Percentiles rank a stretch among this genome's conserved stretches.
Evolutionary conservation across 2,797 vertebrate genomes (phyloP).

Genomic region (Melanotaenia maccullochi): DNA sequence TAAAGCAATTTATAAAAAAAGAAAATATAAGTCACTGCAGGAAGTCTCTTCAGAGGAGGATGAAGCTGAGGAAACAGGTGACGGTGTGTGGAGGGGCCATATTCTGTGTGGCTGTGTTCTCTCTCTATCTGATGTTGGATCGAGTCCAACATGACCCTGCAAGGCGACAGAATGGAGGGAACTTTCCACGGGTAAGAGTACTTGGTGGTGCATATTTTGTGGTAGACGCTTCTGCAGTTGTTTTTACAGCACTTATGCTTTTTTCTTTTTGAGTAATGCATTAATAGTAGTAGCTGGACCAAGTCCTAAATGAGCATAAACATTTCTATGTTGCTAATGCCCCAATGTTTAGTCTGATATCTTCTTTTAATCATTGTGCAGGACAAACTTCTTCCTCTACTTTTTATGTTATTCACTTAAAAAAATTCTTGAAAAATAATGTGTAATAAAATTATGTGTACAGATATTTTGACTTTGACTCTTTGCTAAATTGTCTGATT

Average conservation of each 20-base stretch:
- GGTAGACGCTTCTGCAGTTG: slow-evolving; percentile 14
- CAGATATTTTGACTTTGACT: not conserved
- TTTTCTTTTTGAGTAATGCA: slow-evolving; percentile 9
- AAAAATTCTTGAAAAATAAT: not conserved
- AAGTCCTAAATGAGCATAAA: slow-evolving; percentile 24
- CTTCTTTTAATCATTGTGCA: not conserved
- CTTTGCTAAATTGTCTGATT: not conserved
- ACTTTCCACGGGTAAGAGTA: slow-evolving; percentile 94
- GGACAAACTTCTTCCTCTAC: not conserved
- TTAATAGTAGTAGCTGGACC: slow-evolving; percentile 2
- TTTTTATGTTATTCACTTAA: not conserved
- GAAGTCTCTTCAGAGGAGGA: slow-evolving; percentile 69
- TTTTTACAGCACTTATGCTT: not conserved
- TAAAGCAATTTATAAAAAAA: slow-evolving; percentile 31
- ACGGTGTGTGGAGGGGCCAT: slow-evolving; percentile 96
- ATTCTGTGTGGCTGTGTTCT: slow-evolving; percentile 99
- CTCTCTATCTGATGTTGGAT: slow-evolving; percentile 98
- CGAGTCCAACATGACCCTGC: slow-evolving; percentile 95
- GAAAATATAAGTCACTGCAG: not conserved
- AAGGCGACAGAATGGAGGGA: slow-evolving; percentile 90
- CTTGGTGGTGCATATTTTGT: slow-evolving; percentile 8
- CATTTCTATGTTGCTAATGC: not conserved
- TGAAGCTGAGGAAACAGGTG: slow-evolving; percentile 99
- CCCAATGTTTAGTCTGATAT: not conserved
- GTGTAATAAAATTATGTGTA: not conserved